Conservation (phyloP, 2,113 vertebrate genomes). For the Nannobrachium achirus region DNA sequence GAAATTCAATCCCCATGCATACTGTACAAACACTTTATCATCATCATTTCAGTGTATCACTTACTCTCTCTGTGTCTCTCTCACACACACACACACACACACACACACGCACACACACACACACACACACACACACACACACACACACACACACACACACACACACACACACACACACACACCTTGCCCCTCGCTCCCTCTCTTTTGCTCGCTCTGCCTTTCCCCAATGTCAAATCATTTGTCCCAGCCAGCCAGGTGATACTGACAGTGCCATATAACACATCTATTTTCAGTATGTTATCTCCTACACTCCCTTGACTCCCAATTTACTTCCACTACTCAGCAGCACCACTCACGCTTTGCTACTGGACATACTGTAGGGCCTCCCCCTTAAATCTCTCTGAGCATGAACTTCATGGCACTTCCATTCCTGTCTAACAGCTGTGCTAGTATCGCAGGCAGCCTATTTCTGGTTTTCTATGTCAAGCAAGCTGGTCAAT, state of each 20-base stretch:
- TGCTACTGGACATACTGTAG: conserved; percentile 14
- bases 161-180: background rate
- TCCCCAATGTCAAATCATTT: conserved; percentile 55
- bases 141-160: conserved; percentile 15
- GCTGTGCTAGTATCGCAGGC: conserved; percentile 14
- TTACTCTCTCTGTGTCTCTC: background rate
- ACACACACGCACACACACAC: background rate
- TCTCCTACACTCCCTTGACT: conserved; percentile 13
- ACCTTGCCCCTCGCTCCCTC: background rate
- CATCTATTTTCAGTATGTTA: conserved; percentile 72
- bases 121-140: background rate
- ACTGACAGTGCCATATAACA: conserved; percentile 49
- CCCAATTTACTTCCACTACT: conserved; percentile 3
- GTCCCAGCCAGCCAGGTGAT: conserved; percentile 65
- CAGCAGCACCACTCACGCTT: background rate
- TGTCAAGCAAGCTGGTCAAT: conserved; percentile 36
- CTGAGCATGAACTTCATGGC: background rate
- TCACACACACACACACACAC: background rate
- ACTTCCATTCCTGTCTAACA: background rate
- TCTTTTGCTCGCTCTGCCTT: conserved; percentile 41
- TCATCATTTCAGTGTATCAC: background rate
- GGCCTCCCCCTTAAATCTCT: conserved; percentile 7
- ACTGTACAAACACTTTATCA: background rate
- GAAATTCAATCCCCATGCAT: conserved; percentile 45
- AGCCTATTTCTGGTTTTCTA: conserved; percentile 37